Percentiles rank a stretch among this genome's conserved stretches.
Evolutionary conservation across 2,888 invertebrate genomes (phyloP).

Genomic region (Microdon myrmicae): DNA sequence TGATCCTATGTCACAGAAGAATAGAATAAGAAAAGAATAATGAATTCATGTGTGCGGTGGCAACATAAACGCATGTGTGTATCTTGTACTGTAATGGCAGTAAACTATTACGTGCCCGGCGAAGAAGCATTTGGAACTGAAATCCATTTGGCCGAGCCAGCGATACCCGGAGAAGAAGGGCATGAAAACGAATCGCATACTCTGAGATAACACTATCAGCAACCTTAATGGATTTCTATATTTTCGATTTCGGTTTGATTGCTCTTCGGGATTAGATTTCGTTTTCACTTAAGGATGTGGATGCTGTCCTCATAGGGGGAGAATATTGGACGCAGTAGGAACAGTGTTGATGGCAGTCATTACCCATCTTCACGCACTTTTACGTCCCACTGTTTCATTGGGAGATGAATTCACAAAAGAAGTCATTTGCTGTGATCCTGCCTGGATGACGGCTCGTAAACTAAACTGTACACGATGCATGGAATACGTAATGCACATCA

Average conservation of each 20-base stretch:
- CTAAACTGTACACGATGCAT: constrained; percentile 36
- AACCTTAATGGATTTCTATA: constrained; percentile 59
- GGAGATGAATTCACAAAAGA: constrained; percentile 6
- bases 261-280: constrained; percentile 59
- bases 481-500: constrained; percentile 41
- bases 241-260: constrained; percentile 60
- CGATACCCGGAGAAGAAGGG: background rate
- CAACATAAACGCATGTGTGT: constrained; percentile 53
- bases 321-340: constrained; percentile 1
- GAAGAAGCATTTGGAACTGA: constrained; percentile 10
- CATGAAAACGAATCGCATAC: constrained; percentile 34
- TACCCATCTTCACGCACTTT: constrained; percentile 26
- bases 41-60: constrained; percentile 53
- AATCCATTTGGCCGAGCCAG: constrained; percentile 31
- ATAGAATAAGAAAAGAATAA: constrained; percentile 43
- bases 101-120: constrained; percentile 43
- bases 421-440: constrained; percentile 41
- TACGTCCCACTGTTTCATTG: constrained; percentile 9
- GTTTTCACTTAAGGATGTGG: constrained; percentile 56
- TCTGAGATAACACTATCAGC: constrained; percentile 57
- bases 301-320: constrained; percentile 13
- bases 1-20: constrained; percentile 33
- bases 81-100: constrained; percentile 43
- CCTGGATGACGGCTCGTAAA: constrained; percentile 35
- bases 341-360: constrained; percentile 28